Evolutionary conservation across 2,113 vertebrate genomes (phyloP), one percentile per base, ranked within the genome.

Genomic region (Gymnorhina tibicen): DNA sequence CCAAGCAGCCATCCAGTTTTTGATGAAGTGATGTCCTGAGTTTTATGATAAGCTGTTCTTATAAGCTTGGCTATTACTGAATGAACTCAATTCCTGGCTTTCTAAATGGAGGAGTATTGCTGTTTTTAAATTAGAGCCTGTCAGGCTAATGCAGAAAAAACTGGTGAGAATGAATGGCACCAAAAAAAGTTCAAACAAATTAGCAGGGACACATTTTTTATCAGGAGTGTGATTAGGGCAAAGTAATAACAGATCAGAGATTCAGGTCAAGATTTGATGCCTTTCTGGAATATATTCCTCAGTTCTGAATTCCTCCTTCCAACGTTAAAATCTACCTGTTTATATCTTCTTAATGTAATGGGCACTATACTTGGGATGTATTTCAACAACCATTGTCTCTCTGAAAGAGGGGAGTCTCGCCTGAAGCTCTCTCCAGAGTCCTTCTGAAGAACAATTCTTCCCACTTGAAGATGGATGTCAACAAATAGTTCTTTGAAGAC

Each of bases 41-140:
- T 78, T 92, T 79, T 89, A 33, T 87, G 87, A 95, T 93, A 89
- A 94, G 92, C 76, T 86, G 28, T 84, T 89, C 69, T 42, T 89
- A 13, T 27, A 84, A 93, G n/a, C 44, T 75, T 67, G 44, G 30
- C 41, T 93, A 2, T 86, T 96, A 78, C 28, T 91, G 79, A 92
- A 89, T 88, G 85, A 91, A 60, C 64, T 92, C 52, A 91, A 2
- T 89, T 93, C 52, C 12, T 58, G 47, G 10, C 47, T 94, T 94
- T 84, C 60, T 88, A 75, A 93, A 56, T 68, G 80, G 76, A 89
- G 86, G 55, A 50, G 5, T 77, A 28, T 91, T 91, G 39, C 79
- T 77, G n/a, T 28, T 94, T 95, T 83, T 86, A 86, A 92, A 93
- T 56, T 44, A 72, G 20, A 90, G 28, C 44, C 79, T 90, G 44